Base-by-base conservation (phyloP, 2,888 invertebrate species). In the Caenorhabditis sp. region DNA sequence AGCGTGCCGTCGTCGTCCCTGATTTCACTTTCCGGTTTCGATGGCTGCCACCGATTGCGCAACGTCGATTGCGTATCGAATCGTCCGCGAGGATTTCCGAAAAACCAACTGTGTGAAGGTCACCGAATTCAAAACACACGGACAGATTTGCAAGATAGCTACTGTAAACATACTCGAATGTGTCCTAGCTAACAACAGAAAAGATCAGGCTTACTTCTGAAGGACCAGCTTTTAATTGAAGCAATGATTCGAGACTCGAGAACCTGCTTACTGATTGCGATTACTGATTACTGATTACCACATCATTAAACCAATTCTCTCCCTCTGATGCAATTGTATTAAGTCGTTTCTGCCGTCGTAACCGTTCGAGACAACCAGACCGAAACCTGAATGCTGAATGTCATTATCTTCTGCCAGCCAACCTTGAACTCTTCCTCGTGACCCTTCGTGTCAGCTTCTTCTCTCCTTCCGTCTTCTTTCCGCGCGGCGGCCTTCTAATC, bases 21-120 rank as follows among this genome's bases (percentile, higher is more conserved):
- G 74, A 65, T 76, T 76, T 71, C 79, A 79, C 67, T 79, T 79
- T 79, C 71, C 67, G 71, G 67, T 71, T 79, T 79, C 79, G 53
- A 61, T 51, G 65, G 51, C 60, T 53, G 47, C 13, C 50, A 50
- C 26, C 64, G 76, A 76, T 76, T 76, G 67, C 76, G 76, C 67
- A 76, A 76, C 58, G n/a, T n/a, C n/a, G n/a, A n/a, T n/a, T n/a
- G 65, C 47, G 26, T 28, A 62, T 67, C 51, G 51, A 40, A 64
- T 65, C 50, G 55, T 18, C n/a, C n/a, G 32, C 60, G 53, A 40
- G 67, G 76, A 67, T 61, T 61, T 44, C n/a, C 35, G 32, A 61
- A 62, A 74, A 56, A 51, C 37, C 32, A 18, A 76, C 32, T 32
- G 32, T 9, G 22, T 60, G 74, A 67, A 76, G 67, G 76, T 67